phyloP scores from a whole-genome alignment of 1,140 invertebrate species.

The Berghia stephanieae region DNA sequence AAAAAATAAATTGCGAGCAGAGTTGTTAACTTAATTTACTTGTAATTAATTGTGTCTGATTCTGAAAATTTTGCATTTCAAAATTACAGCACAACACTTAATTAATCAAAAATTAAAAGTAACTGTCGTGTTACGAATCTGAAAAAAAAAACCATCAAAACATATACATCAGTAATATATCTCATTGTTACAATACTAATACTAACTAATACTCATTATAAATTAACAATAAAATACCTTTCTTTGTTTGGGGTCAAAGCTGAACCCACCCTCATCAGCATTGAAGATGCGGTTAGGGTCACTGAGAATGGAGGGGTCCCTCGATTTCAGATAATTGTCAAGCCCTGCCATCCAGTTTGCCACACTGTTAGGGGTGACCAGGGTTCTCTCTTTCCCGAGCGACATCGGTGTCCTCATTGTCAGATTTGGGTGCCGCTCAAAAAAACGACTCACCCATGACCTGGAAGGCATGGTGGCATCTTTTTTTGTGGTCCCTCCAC shows the following conservation, averaged over 20 bases:
- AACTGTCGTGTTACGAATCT: background rate
- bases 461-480: conserved; percentile 49
- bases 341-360: conserved; percentile 27
- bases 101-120: background rate
- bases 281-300: background rate
- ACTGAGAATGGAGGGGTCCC: background rate
- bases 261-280: conserved; percentile 4
- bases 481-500: conserved; percentile 28
- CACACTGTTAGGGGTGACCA: conserved; percentile 27
- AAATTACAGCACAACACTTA: background rate
- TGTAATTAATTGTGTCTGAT: too few relatives aligned
- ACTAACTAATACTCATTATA: too few relatives aligned
- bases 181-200: too few relatives aligned
- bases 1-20: too few relatives aligned
- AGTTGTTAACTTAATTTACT: too few relatives aligned
- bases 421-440: conserved; percentile 66
- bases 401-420: conserved; percentile 59
- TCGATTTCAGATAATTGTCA: background rate
- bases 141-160: background rate
- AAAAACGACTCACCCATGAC: conserved; percentile 67
- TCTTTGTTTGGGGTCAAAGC: background rate
- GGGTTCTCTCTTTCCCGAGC: conserved; percentile 34
- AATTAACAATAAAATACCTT: background rate
- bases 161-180: background rate
- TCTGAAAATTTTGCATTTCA: too few relatives aligned